A percentile compares a stretch with the other conserved stretches of the same genome.
Conservation (phyloP, 2,888 invertebrate genomes). For the Sericinus montela region DNA sequence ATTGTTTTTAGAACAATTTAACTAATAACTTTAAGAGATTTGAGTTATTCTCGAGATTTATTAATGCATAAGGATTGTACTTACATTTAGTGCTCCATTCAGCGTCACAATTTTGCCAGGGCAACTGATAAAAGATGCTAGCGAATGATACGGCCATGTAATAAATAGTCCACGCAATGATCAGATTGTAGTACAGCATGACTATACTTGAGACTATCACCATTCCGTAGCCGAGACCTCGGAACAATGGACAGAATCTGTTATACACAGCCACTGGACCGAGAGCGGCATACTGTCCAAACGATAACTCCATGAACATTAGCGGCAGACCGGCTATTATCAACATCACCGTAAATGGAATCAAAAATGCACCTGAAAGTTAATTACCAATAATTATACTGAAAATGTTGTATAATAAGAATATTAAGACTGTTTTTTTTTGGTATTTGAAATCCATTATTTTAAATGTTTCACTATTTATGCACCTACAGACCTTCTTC, state of each 20-base stretch:
- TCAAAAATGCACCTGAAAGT: conserved; percentile 86
- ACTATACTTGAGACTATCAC: conserved; percentile 86
- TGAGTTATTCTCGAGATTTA: neutral
- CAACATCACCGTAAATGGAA: conserved; percentile 90
- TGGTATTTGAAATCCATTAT: too few relatives aligned
- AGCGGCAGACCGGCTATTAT: conserved; percentile 88
- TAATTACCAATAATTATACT: neutral
- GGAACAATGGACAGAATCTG: conserved; percentile 87
- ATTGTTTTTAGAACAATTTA: conserved; percentile 21
- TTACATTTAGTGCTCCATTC: conserved; percentile 84
- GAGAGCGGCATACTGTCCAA: conserved; percentile 89
- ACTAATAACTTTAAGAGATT: neutral
- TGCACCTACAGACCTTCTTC: too few relatives aligned
- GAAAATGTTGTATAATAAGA: too few relatives aligned
- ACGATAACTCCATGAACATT: conserved; percentile 91
- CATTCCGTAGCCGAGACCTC: conserved; percentile 87
- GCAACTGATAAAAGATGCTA: conserved; percentile 82
- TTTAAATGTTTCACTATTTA: too few relatives aligned
- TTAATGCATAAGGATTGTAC: conserved; percentile 32
- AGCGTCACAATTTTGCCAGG: conserved; percentile 85
- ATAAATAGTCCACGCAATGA: conserved; percentile 88
- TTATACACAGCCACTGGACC: conserved; percentile 90
- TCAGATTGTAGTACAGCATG: conserved; percentile 87
- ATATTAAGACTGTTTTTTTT: too few relatives aligned
- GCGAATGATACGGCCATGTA: conserved; percentile 82